Conservation (phyloP, 2,113 vertebrate genomes). For the Odontesthes bonariensis region DNA sequence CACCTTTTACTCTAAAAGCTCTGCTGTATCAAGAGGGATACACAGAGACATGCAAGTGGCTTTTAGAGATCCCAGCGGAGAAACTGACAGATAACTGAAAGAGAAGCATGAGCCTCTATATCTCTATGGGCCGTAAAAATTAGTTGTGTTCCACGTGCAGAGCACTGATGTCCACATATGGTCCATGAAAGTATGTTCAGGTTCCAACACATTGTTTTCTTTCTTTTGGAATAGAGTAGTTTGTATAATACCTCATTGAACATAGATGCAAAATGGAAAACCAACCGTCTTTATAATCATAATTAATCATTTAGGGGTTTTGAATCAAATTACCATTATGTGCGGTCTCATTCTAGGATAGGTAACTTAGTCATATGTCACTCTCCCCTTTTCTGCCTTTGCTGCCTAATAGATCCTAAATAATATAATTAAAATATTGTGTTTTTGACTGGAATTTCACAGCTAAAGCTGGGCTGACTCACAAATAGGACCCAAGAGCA, state of each 20-base stretch:
- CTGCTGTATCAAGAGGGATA: conserved; percentile 53
- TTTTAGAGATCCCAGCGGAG: conserved; percentile 74
- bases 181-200: not conserved
- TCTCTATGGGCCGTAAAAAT: conserved; percentile 43
- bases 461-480: too few relatives aligned
- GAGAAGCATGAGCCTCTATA: conserved; percentile 52
- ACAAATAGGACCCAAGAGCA: too few relatives aligned
- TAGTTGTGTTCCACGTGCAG: conserved; percentile 1
- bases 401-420: too few relatives aligned
- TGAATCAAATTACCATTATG: not conserved
- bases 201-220: not conserved
- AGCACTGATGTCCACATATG: conserved; percentile 7
- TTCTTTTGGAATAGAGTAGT: not conserved
- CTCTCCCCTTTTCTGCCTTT: not conserved
- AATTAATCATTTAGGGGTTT: not conserved
- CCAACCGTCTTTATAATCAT: not conserved
- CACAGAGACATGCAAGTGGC: conserved; percentile 70
- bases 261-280: not conserved
- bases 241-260: not conserved
- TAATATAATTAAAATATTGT: too few relatives aligned
- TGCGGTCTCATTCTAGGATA: not conserved
- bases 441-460: too few relatives aligned
- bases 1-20: conserved; percentile 77
- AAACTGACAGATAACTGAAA: conserved; percentile 62
- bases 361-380: not conserved